phyloP scores from a whole-genome alignment of 2,113 vertebrate genomes.

The Albula glossodonta region DNA sequence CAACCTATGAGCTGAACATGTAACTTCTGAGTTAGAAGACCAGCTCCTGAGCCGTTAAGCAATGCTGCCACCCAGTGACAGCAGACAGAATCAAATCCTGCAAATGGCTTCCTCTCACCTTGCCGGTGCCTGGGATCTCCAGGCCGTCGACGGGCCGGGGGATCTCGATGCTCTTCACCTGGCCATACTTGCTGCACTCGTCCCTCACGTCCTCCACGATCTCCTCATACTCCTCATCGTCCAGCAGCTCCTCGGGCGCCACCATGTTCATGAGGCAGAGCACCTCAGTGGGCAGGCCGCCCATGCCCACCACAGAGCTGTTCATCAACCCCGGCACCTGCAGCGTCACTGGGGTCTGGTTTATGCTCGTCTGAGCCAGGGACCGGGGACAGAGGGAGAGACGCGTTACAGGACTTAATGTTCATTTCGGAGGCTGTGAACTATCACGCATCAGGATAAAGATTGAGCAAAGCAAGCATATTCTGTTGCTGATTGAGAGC shows the following conservation, averaged over 20 bases:
- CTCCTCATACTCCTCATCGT: constrained; percentile 91
- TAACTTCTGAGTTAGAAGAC: too few species aligned
- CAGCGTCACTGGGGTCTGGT: constrained; percentile 90
- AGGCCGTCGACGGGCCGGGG: constrained; percentile 89
- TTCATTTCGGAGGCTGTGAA: not conserved
- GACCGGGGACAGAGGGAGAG: not conserved
- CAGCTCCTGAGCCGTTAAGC: too few species aligned
- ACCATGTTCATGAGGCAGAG: constrained; percentile 96
- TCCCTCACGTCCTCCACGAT: constrained; percentile 89
- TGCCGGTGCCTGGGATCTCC: constrained; percentile 89
- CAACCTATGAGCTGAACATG: too few species aligned
- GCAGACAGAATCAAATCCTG: not conserved
- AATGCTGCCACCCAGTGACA: not conserved
- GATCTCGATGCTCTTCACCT: constrained; percentile 92
- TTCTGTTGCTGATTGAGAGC: not conserved
- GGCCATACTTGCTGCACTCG: constrained; percentile 90
- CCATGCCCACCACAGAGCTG: constrained; percentile 86
- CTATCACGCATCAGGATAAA: not conserved
- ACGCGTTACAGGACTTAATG: not conserved
- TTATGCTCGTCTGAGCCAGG: constrained; percentile 81
- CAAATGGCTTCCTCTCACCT: constrained; percentile 64
- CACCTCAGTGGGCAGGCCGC: constrained; percentile 86
- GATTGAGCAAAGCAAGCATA: not conserved
- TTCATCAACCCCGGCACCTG: constrained; percentile 90
- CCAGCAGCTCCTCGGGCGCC: constrained; percentile 86